These are phyloP conservation scores for Xestia xanthographa DNA, from an alignment of 2,888 invertebrate genomes.

Conservation along the genomic window DNA sequence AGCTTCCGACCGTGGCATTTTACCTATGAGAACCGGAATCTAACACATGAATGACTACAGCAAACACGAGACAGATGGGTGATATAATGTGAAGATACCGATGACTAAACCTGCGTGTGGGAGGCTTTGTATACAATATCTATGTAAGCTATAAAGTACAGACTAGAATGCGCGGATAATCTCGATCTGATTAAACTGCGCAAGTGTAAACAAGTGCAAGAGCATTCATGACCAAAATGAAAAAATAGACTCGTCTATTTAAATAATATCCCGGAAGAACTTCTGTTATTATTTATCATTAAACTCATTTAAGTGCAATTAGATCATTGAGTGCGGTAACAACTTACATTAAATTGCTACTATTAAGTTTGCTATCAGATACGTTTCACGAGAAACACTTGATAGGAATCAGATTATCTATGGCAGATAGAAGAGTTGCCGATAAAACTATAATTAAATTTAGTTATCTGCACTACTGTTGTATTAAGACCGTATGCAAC, in stretches of 20 bases:
- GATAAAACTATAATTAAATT: constrained; percentile 38
- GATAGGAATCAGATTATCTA: constrained; percentile 29
- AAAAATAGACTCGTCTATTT: constrained; percentile 12
- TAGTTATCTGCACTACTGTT: constrained; percentile 6
- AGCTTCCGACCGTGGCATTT: constrained; percentile 75
- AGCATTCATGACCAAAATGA: constrained; percentile 2
- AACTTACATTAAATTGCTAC: constrained; percentile 11
- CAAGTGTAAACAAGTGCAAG: constrained; percentile 6
- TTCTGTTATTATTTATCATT: constrained; percentile 7
- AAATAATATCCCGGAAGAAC: constrained; percentile 12
- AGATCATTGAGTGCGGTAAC: constrained; percentile 1
- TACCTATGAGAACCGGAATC: constrained; percentile 74
- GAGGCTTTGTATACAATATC: constrained; percentile 41
- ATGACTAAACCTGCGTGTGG: constrained; percentile 52
- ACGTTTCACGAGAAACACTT: constrained; percentile 19
- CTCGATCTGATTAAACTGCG: not conserved
- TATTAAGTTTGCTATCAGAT: constrained; percentile 28
- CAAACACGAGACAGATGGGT: constrained; percentile 68
- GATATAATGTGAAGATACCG: constrained; percentile 65
- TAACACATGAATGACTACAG: constrained; percentile 71
- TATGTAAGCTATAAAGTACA: constrained; percentile 19
- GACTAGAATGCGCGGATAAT: constrained; percentile 21
- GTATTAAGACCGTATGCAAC: not conserved
- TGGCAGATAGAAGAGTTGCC: constrained; percentile 16
- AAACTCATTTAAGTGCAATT: constrained; percentile 18